Percentiles rank a stretch among this genome's conserved stretches.
These are phyloP conservation scores for Coelopa pilipes DNA, from an alignment of 2,888 invertebrate genomes.

Conservation along the genomic window DNA sequence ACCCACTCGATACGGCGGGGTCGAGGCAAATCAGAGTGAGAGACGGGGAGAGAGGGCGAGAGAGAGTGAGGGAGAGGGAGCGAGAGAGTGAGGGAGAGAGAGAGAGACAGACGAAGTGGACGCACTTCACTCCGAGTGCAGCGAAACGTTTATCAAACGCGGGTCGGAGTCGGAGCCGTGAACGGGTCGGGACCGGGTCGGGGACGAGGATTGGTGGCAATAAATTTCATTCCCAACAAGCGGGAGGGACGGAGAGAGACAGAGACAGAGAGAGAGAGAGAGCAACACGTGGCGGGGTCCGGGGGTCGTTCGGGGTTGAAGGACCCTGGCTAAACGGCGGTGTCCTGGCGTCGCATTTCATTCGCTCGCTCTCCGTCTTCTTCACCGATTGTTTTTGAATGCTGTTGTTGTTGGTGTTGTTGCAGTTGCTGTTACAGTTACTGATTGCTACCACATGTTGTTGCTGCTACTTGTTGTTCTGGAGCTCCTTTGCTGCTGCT, in stretches of 20 bases:
- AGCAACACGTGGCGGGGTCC: neutral
- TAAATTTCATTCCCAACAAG: slow-evolving; percentile 4
- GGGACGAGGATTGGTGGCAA: neutral
- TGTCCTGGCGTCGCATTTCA: neutral
- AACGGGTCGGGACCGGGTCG: neutral
- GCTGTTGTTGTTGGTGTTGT: neutral
- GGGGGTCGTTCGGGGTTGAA: neutral
- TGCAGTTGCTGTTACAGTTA: too few relatives aligned
- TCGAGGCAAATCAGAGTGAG: neutral
- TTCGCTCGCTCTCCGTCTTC: too few relatives aligned
- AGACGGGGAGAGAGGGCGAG: too few relatives aligned
- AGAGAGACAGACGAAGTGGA: neutral
- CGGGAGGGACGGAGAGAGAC: neutral
- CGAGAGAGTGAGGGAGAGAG: too few relatives aligned
- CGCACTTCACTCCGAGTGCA: neutral
- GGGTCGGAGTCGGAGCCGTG: neutral
- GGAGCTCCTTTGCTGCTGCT: neutral
- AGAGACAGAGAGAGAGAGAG: neutral
- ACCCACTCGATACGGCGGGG: too few relatives aligned
- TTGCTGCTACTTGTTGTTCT: too few relatives aligned
- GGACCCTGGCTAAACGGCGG: slow-evolving; percentile 1
- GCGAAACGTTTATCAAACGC: slow-evolving; percentile 1
- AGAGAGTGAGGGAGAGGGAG: too few relatives aligned
- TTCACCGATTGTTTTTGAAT: neutral
- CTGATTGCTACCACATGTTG: too few relatives aligned